Evolutionary conservation across 37 sponge, comb jelly and placozoan genomes (phyloP).

Genomic region (Halichondria panicea): DNA sequence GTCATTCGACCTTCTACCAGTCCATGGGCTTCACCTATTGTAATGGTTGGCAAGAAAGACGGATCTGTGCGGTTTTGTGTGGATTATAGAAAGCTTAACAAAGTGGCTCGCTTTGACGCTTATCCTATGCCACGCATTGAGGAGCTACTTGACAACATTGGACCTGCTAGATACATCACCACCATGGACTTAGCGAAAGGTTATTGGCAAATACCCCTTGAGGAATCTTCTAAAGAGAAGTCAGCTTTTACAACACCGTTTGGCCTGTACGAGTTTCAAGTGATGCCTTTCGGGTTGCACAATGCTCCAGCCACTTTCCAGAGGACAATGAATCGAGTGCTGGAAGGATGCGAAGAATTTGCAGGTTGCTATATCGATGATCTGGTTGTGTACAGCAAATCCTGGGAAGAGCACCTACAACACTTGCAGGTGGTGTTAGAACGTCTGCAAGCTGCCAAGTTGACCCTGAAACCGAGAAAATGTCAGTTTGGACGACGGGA

Average conservation of each 20-base stretch:
- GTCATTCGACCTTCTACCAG: constrained; percentile 37
- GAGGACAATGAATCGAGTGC: constrained; percentile 1
- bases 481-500: constrained; percentile 29
- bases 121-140: constrained; percentile 70
- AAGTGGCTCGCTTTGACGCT: constrained; percentile 48
- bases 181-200: constrained; percentile 62
- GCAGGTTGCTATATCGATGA: constrained; percentile 25
- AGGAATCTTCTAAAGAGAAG: constrained; percentile 20
- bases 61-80: no score
- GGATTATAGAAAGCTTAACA: constrained; percentile 65
- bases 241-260: constrained; percentile 52
- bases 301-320: constrained; percentile 57
- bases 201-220: constrained; percentile 63
- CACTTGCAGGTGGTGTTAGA: constrained; percentile 13
- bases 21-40: constrained; percentile 63
- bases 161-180: constrained; percentile 29
- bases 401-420: constrained; percentile 21
- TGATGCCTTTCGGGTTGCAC: constrained; percentile 68
- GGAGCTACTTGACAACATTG: constrained; percentile 46
- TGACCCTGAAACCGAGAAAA: constrained; percentile 14
- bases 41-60: constrained; percentile 41
- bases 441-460: neutral
- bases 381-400: neutral
- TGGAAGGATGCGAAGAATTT: constrained; percentile 19
- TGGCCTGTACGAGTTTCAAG: constrained; percentile 50